Percentiles rank a stretch among this genome's conserved stretches.
Conservation (phyloP, 2,113 vertebrate species). For the Takifugu flavidus region DNA sequence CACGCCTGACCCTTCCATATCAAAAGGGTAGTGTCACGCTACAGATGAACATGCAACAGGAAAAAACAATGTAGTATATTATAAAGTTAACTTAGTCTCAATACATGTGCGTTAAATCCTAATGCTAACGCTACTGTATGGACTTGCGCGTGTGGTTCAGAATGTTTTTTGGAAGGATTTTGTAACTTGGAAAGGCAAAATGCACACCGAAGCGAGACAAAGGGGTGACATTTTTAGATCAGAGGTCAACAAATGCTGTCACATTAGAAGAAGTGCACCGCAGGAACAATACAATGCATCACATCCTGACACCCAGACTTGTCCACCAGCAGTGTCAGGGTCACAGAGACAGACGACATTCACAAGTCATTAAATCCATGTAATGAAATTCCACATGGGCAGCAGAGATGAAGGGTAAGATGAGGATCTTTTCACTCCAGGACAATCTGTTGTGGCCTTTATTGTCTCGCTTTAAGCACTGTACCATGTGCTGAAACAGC, state of each 20-base stretch:
- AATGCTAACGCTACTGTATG: background rate
- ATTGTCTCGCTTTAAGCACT: slow-evolving; percentile 49
- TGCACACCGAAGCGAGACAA: slow-evolving; percentile 25
- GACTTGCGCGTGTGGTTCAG: background rate
- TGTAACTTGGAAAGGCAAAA: slow-evolving; percentile 11
- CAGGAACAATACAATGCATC: slow-evolving; percentile 64
- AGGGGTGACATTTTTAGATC: slow-evolving; percentile 37
- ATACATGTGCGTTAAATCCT: background rate
- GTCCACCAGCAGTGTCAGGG: slow-evolving; percentile 62
- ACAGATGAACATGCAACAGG: slow-evolving; percentile 12
- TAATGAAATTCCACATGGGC: slow-evolving; percentile 73
- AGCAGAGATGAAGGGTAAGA: slow-evolving; percentile 52
- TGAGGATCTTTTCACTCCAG: slow-evolving; percentile 56
- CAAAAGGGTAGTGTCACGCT: slow-evolving; percentile 16
- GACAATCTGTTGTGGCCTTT: slow-evolving; percentile 43
- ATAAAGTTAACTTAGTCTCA: background rate
- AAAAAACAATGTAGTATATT: background rate
- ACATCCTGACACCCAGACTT: slow-evolving; percentile 50
- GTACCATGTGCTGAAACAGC: slow-evolving; percentile 36
- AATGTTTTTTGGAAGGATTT: background rate
- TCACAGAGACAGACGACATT: slow-evolving; percentile 63
- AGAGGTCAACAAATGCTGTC: slow-evolving; percentile 57
- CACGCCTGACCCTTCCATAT: slow-evolving; percentile 21
- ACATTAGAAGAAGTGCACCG: slow-evolving; percentile 61
- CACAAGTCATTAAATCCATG: slow-evolving; percentile 71